phyloP scores from a whole-genome alignment of 1,140 invertebrate genomes.

The Dendrolimus punctatus region DNA sequence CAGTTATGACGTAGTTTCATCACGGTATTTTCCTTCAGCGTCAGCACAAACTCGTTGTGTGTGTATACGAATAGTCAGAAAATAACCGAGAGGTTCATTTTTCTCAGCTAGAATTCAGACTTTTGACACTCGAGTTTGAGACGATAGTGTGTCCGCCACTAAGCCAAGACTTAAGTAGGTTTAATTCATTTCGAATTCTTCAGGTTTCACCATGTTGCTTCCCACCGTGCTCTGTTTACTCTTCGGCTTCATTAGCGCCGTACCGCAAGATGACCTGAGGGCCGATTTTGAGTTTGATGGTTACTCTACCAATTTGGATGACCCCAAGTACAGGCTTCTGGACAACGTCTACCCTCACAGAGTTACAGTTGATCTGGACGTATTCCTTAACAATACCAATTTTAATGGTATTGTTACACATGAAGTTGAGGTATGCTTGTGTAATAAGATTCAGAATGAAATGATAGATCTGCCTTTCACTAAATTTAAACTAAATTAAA shows the following conservation, averaged over 20 bases:
- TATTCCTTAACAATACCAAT: slow-evolving; percentile 35
- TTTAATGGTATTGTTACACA: slow-evolving; percentile 42
- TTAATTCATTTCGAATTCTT: slow-evolving; percentile 4
- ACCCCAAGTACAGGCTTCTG: slow-evolving; percentile 39
- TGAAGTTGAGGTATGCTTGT: slow-evolving; percentile 31
- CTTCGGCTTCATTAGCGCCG: slow-evolving; percentile 22
- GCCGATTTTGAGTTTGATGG: slow-evolving; percentile 35
- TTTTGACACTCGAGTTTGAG: too few relatives aligned
- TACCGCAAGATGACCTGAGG: slow-evolving; percentile 28
- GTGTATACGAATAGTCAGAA: too few relatives aligned
- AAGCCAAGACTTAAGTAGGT: too few relatives aligned
- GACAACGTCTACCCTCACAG: slow-evolving; percentile 38
- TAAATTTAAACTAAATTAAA: too few relatives aligned
- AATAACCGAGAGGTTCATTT: too few relatives aligned
- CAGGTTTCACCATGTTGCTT: slow-evolving; percentile 32
- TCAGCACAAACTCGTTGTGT: too few relatives aligned
- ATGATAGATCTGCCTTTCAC: too few relatives aligned
- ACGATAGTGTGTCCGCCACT: too few relatives aligned
- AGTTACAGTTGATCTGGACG: slow-evolving; percentile 43
- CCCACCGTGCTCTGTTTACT: slow-evolving; percentile 24
- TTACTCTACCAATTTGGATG: slow-evolving; percentile 38
- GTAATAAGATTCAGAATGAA: neutral
- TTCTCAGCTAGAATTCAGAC: too few relatives aligned
- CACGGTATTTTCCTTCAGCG: too few relatives aligned
- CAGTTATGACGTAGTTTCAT: too few relatives aligned